These are phyloP conservation scores for Priocnemis perturbator DNA, from an alignment of 2,888 invertebrate genomes.

Conservation along the genomic window DNA sequence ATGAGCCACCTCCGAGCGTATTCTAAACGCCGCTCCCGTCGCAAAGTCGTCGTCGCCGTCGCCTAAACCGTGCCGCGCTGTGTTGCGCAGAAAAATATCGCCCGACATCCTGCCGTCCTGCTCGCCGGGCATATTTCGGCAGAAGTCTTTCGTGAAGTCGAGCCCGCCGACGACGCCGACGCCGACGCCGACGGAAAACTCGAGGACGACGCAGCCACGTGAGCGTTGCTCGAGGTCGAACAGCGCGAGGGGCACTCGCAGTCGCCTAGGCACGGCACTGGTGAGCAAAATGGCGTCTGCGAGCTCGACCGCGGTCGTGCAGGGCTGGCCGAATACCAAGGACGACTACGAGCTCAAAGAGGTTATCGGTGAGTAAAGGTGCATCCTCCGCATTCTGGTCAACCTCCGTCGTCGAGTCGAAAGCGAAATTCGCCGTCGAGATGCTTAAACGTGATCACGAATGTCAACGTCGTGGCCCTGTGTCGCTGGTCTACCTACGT, in stretches of 20 bases:
- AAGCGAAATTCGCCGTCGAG: neutral
- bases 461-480: no score
- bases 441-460: no score
- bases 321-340: conserved; percentile 91
- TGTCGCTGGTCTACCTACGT: no score
- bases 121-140: conserved; percentile 80
- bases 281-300: conserved; percentile 80
- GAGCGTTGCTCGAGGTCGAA: conserved; percentile 27
- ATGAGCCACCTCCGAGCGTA: no score
- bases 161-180: conserved; percentile 67
- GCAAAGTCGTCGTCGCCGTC: no score
- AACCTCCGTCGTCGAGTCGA: neutral
- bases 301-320: conserved; percentile 75
- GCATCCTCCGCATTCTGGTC: neutral
- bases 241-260: conserved; percentile 62
- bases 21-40: no score
- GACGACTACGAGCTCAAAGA: conserved; percentile 95
- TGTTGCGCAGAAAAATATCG: conserved; percentile 77
- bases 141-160: conserved; percentile 75
- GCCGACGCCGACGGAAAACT: neutral
- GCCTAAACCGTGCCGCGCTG: no score
- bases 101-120: conserved; percentile 80
- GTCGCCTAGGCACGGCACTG: conserved; percentile 78
- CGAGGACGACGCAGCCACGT: conserved; percentile 12
- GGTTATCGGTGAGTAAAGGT: conserved; percentile 87